phyloP scores from a whole-genome alignment of 2,113 vertebrate genomes.

The Cololabis saira region DNA sequence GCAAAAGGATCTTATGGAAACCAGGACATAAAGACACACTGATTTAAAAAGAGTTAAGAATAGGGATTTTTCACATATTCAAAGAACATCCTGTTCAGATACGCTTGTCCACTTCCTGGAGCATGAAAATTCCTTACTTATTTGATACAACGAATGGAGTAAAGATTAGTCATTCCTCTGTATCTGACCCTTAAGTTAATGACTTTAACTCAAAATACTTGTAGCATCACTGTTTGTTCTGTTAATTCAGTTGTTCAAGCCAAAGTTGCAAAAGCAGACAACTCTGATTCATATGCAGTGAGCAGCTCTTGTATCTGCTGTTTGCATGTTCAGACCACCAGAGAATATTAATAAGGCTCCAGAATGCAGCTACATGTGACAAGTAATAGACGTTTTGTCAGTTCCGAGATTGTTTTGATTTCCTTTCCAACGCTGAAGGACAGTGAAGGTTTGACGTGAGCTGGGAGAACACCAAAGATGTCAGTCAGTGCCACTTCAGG shows the following conservation, averaged over 20 bases:
- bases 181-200: neutral
- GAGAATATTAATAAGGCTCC: neutral
- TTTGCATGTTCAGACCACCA: neutral
- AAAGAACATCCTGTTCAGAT: neutral
- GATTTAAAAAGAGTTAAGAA: conserved; percentile 7
- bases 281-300: neutral
- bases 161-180: neutral
- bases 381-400: neutral
- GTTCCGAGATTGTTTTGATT: neutral
- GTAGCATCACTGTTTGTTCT: neutral
- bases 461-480: neutral
- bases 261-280: neutral
- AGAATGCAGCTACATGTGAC: neutral
- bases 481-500: neutral
- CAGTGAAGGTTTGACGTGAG: neutral
- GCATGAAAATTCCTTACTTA: neutral
- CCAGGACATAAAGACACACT: conserved; percentile 17
- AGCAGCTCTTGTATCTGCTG: neutral
- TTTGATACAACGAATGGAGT: neutral
- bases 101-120: neutral
- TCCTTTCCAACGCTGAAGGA: neutral
- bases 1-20: conserved; percentile 22
- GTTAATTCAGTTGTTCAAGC: neutral
- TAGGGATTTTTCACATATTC: neutral
- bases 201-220: too few relatives aligned